Conservation (phyloP, 2,113 vertebrate genomes). For the Malurus melanocephalus region DNA sequence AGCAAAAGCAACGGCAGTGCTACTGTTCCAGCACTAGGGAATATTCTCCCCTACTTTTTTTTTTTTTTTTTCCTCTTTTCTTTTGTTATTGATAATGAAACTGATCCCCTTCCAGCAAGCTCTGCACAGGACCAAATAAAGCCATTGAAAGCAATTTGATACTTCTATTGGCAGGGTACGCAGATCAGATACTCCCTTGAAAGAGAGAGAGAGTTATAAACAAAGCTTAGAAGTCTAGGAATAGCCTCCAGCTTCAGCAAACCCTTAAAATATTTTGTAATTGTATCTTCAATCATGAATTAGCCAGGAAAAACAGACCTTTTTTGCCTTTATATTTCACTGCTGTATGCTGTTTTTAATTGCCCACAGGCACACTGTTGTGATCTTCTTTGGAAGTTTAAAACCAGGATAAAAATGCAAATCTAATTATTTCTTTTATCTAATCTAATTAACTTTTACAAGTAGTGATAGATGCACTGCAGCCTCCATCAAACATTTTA, state of each 20-base stretch:
- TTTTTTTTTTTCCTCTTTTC: slow-evolving; percentile 8
- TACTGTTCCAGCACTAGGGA: slow-evolving; percentile 72
- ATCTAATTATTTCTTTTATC: slow-evolving; percentile 82
- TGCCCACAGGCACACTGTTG: slow-evolving; percentile 72
- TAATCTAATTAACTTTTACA: slow-evolving; percentile 79
- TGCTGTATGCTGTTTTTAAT: slow-evolving; percentile 72
- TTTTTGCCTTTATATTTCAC: slow-evolving; percentile 69
- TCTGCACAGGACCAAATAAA: slow-evolving; percentile 79
- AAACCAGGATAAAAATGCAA: slow-evolving; percentile 79
- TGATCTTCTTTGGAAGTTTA: slow-evolving; percentile 76
- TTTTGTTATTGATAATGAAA: slow-evolving; percentile 80
- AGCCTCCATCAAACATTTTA: slow-evolving; percentile 73
- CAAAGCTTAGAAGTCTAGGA: slow-evolving; percentile 77
- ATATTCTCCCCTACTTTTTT: slow-evolving; percentile 6
- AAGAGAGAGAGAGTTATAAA: slow-evolving; percentile 69
- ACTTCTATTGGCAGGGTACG: slow-evolving; percentile 66
- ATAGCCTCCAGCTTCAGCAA: slow-evolving; percentile 79
- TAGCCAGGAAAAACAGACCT: slow-evolving; percentile 70
- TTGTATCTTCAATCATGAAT: slow-evolving; percentile 77
- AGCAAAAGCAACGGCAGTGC: slow-evolving; percentile 72
- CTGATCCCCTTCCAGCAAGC: slow-evolving; percentile 74
- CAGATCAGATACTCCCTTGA: slow-evolving; percentile 71
- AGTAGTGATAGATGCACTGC: slow-evolving; percentile 72
- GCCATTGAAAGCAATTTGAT: slow-evolving; percentile 75
- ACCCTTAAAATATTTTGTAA: slow-evolving; percentile 80